phyloP scores from a whole-genome alignment of 2,797 vertebrate species.

The Adelosebastes latens region DNA sequence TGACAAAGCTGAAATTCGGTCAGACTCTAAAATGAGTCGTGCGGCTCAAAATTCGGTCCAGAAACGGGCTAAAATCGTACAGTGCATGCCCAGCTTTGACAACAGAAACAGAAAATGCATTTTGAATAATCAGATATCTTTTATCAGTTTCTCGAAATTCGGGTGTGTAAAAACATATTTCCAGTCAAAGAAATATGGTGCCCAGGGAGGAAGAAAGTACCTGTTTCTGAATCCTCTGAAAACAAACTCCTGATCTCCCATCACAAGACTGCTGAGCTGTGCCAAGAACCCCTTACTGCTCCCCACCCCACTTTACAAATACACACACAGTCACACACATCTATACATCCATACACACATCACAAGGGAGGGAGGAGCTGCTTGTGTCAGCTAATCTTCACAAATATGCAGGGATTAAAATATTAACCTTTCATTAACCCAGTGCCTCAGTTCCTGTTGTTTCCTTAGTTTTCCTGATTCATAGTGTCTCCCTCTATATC shows the following conservation, averaged over 20 bases:
- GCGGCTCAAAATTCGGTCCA: too few relatives aligned
- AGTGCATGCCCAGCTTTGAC: too few relatives aligned
- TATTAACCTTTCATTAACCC: slow-evolving; percentile 43
- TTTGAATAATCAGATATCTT: neutral
- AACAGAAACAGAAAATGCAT: neutral
- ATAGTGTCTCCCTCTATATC: neutral
- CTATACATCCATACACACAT: slow-evolving; percentile 33
- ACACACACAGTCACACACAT: slow-evolving; percentile 7
- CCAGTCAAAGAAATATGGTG: neutral
- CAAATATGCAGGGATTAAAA: slow-evolving; percentile 73
- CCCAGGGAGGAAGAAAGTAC: slow-evolving; percentile 15
- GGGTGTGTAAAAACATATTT: neutral
- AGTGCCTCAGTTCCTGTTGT: neutral
- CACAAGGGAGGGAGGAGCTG: slow-evolving; percentile 23
- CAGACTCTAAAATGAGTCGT: too few relatives aligned
- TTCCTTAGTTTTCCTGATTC: slow-evolving; percentile 2
- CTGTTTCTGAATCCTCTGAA: slow-evolving; percentile 39
- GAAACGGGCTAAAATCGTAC: too few relatives aligned
- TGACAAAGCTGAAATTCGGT: too few relatives aligned
- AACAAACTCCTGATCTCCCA: slow-evolving; percentile 65
- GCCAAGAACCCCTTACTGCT: slow-evolving; percentile 64
- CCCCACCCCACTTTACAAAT: slow-evolving; percentile 25
- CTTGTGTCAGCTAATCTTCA: slow-evolving; percentile 68
- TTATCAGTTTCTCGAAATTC: neutral
- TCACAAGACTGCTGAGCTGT: slow-evolving; percentile 78